phyloP scores from a whole-genome alignment of 2,797 vertebrate genomes.

The Gymnoscopelus microlampas region DNA sequence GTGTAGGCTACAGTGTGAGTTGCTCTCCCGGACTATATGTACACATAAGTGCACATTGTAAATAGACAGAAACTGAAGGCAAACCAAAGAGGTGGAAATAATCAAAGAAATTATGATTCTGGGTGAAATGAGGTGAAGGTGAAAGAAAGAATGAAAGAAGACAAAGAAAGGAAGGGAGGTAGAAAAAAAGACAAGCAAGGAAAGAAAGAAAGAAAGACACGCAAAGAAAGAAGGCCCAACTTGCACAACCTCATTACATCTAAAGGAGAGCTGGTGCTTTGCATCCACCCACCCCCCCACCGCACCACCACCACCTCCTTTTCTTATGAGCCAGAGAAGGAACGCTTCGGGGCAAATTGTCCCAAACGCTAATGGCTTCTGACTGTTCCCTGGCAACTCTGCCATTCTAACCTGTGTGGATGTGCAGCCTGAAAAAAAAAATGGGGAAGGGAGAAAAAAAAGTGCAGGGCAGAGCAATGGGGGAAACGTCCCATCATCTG shows the following conservation, averaged over 20 bases:
- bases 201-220: conserved; percentile 31
- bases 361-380: conserved; percentile 99
- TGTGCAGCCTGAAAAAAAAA: conserved; percentile 90
- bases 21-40: conserved; percentile 17
- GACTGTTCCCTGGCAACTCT: conserved; percentile 99
- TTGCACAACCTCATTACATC: conserved; percentile 88
- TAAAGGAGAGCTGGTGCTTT: conserved; percentile 81
- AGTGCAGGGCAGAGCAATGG: conserved; percentile 78
- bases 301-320: conserved; percentile 52
- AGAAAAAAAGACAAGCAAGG: conserved; percentile 20
- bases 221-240: conserved; percentile 77
- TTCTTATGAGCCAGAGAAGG: conserved; percentile 92
- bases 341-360: conserved; percentile 99
- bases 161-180: conserved; percentile 8
- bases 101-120: conserved; percentile 59
- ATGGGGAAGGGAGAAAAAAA: conserved; percentile 66
- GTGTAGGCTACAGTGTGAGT: conserved; percentile 15
- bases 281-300: conserved; percentile 80
- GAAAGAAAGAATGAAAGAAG: conserved; percentile 44
- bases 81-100: conserved; percentile 61
- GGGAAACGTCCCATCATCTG: conserved; percentile 97
- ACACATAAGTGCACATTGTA: conserved; percentile 22
- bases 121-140: conserved; percentile 47
- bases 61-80: conserved; percentile 48
- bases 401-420: conserved; percentile 98